Evolutionary conservation across 2,888 invertebrate genomes (phyloP).

Genomic region (Epinotia nisella): DNA sequence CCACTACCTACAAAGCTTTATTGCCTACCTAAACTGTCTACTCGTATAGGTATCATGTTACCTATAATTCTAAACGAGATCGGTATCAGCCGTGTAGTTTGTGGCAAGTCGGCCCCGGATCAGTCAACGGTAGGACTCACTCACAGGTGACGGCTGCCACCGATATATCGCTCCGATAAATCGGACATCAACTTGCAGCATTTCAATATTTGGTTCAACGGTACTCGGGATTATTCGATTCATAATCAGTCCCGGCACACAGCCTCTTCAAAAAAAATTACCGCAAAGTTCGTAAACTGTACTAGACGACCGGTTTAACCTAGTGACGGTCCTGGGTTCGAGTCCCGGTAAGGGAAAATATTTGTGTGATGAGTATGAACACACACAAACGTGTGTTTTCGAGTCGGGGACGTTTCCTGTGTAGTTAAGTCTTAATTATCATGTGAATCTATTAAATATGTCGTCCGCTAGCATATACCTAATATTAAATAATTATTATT

Average conservation of each 20-base stretch:
- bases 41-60: not conserved
- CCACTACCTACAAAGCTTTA: not conserved
- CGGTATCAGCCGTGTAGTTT: conserved; percentile 9
- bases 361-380: too few relatives aligned
- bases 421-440: too few relatives aligned
- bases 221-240: conserved; percentile 18
- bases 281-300: too few relatives aligned
- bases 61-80: not conserved
- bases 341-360: too few relatives aligned
- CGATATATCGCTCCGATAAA: conserved; percentile 14
- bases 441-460: too few relatives aligned
- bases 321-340: too few relatives aligned
- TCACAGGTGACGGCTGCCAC: conserved; percentile 8
- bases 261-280: not conserved
- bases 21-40: not conserved
- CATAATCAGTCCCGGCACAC: not conserved
- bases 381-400: too few relatives aligned
- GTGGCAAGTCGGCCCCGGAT: conserved; percentile 18
- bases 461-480: too few relatives aligned
- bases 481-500: too few relatives aligned
- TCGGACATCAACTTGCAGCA: conserved; percentile 3
- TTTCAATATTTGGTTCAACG: conserved; percentile 22
- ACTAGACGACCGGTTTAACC: too few relatives aligned
- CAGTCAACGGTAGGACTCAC: conserved; percentile 7
- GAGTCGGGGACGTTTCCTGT: too few relatives aligned